Base-by-base conservation (phyloP, 2,113 vertebrate genomes). In the Chaetodon trifascialis region DNA sequence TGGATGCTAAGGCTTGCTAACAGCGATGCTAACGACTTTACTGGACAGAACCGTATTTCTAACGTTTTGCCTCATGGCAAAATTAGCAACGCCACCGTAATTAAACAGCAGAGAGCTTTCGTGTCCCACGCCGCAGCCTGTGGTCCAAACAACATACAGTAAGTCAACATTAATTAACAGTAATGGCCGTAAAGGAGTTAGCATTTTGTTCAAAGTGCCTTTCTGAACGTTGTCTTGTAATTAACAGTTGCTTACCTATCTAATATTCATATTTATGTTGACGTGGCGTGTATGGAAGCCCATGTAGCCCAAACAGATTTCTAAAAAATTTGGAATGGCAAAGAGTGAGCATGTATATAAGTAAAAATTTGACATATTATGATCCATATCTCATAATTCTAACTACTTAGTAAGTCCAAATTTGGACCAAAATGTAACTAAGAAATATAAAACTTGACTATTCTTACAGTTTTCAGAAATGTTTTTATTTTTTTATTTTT, bases 1-100 rank as follows among this genome's bases (percentile, higher is more conserved):
- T 15, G 51, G 7, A 19, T 69, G 54, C 68, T 40, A 34, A 51
- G 11, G 16, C 3, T 7, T 2, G 54, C 47, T 51, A 4, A 16
- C 14, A 51, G n/a, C 30, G 38, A 86, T 72, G 86, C 86, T 89
- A 86, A 84, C 78, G 34, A 44, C 8, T 63, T 25, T 52, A 60
- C 6, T 58, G 10, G 25, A 74, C 30, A 17, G 0, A 25, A 47
- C 12, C 36, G 38, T 23, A 14, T 83, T 49, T 59, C 25, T 47
- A 40, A 44, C 5, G 25, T 76, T 51, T 63, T 21, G 36, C 6
- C 44, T 66, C 25, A 67, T 70, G 55, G 21, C 5, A 44, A 30
- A 30, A 30, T 52, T 9, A 59, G 5, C 14, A 70, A 11, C 12
- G 2, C 11, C 17, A 9, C 47, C 19, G 10, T 21, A 52, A 25